Percentiles rank a stretch among this genome's conserved stretches.
Evolutionary conservation across 1,140 invertebrate species (phyloP).

Genomic region (Drosophila watanabei): DNA sequence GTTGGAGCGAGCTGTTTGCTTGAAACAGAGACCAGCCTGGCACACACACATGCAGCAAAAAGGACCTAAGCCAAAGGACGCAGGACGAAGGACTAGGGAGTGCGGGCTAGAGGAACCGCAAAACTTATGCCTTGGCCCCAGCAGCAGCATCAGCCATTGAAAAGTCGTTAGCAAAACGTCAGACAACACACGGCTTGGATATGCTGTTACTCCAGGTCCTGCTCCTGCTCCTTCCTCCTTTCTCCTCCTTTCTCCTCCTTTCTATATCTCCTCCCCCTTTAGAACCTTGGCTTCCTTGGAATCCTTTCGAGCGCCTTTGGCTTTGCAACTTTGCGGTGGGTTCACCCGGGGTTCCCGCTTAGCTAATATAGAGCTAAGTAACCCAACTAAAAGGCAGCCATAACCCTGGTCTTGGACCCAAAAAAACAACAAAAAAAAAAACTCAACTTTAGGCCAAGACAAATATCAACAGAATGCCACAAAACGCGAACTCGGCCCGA

Average conservation of each 20-base stretch:
- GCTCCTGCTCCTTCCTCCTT: neutral
- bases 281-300: constrained; percentile 24
- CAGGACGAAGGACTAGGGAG: neutral
- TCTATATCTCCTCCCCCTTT: neutral
- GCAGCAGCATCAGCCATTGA: constrained; percentile 67
- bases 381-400: constrained; percentile 29
- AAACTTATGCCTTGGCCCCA: constrained; percentile 72
- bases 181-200: constrained; percentile 65
- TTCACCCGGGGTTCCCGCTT: constrained; percentile 3
- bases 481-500: constrained; percentile 1
- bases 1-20: constrained; percentile 64
- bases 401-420: no score
- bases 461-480: constrained; percentile 31
- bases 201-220: neutral
- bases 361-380: constrained; percentile 39
- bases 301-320: constrained; percentile 21
- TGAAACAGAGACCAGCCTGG: constrained; percentile 55
- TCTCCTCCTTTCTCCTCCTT: neutral
- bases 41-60: constrained; percentile 31
- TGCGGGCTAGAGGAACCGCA: constrained; percentile 22
- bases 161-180: constrained; percentile 82
- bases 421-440: neutral
- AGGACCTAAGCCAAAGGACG: constrained; percentile 4
- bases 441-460: constrained; percentile 24
- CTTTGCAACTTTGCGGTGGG: constrained; percentile 47